These are phyloP conservation scores for Anhinga anhinga DNA, from an alignment of 2,113 vertebrate genomes.

Conservation along the genomic window DNA sequence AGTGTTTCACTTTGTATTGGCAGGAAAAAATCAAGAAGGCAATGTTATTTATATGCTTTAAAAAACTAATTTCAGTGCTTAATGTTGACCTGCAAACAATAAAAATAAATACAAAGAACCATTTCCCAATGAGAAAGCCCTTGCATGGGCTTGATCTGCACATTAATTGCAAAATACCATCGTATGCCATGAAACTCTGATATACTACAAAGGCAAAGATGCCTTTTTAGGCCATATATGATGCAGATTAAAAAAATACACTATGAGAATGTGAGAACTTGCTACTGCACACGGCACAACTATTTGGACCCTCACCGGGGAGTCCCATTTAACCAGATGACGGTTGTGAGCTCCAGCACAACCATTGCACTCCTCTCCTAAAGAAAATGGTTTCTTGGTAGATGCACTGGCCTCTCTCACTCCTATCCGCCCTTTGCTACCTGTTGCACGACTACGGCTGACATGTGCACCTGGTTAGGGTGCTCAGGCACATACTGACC, in stretches of 20 bases:
- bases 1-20: not conserved
- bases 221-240: not conserved
- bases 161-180: not conserved
- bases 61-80: not conserved
- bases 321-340: not conserved
- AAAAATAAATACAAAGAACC: not conserved
- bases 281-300: not conserved
- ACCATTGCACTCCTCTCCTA: not conserved
- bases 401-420: not conserved
- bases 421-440: fast-evolving
- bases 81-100: not conserved
- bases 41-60: not conserved
- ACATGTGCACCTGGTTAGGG: not conserved
- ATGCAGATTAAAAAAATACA: not conserved
- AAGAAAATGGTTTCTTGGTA: not conserved
- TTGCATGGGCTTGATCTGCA: not conserved
- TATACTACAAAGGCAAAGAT: not conserved
- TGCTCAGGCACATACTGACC: not conserved
- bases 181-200: not conserved
- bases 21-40: not conserved
- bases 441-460: not conserved
- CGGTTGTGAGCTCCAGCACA: not conserved
- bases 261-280: not conserved
- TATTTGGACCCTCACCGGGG: not conserved
- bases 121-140: not conserved